Evolutionary conservation across 2,888 invertebrate species (phyloP), one percentile per base, ranked within the genome.

Genomic region (Leucoptera coffeella): DNA sequence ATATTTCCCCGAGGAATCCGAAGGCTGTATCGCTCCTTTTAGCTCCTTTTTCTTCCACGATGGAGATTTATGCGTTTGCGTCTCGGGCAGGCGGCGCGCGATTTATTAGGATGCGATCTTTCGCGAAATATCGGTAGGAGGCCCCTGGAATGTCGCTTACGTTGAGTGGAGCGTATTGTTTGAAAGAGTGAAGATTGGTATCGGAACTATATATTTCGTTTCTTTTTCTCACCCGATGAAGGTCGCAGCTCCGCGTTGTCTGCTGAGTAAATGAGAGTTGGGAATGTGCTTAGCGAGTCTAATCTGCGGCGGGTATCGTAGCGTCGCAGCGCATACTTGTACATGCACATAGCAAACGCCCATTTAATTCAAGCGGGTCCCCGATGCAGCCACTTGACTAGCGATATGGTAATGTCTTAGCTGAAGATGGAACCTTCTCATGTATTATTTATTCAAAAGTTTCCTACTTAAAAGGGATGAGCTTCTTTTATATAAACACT

Each of bases 1-100:
- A 67, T 69, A 69, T 69, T 65, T 69, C 50, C 61, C 54, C 45
- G 38, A 49, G 64, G 67, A 65, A 67, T 67, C 54, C 57, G 54
- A 58, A 57, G 60, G 56, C 52, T 59, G 53, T 55, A 51, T 42
- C 45, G 46, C 43, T 56, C 51, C 6, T 48, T 53, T 55, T 59
- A 57, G 47, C 55, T 57, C 59, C 62, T 62, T 61, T 58, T 62
- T 46, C 39, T 37, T 43, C 39, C 41, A 42, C 3, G 43, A 39
- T 42, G 40, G 42, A 51, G 51, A 61, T 61, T 62, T 61, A 59
- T 60, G 47, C 32, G 30, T 33, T 38, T 15, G 38, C 13, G 9
- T 26, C 26, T 17, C 17, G 17, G 6, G 17, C 6, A 17, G 9
- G 6, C 9, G 6, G 9, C 9, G 17, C 6, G 9, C 17, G 6